These are phyloP conservation scores for Telmatherina bonti DNA, from an alignment of 2,797 vertebrate species.

Conservation along the genomic window DNA sequence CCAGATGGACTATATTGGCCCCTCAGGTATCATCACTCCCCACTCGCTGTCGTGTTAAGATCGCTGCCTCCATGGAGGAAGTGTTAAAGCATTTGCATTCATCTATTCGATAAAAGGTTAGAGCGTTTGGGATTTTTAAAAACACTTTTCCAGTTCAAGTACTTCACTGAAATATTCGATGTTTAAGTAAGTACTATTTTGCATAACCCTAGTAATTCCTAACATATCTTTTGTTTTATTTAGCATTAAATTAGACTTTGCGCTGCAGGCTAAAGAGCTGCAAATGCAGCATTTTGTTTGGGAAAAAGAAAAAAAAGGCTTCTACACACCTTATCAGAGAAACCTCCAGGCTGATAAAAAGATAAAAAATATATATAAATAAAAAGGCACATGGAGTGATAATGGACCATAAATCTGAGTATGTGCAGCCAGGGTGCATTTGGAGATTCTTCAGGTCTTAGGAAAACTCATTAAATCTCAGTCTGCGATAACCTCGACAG, in stretches of 20 bases:
- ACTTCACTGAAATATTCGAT: background rate
- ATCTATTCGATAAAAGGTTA: background rate
- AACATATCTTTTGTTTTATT: background rate
- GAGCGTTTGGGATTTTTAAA: background rate
- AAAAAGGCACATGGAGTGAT: conserved; percentile 31
- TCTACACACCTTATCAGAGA: conserved; percentile 7
- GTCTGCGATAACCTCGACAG: conserved; percentile 69
- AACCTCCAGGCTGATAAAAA: conserved; percentile 14
- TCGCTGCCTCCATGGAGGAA: background rate
- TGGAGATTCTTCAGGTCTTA: conserved; percentile 51
- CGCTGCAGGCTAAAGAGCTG: background rate
- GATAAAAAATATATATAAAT: background rate
- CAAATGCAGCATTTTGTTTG: conserved; percentile 16
- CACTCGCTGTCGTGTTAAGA: background rate
- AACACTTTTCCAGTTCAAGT: background rate
- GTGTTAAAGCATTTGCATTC: background rate
- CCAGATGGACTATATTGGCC: background rate
- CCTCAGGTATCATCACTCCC: background rate
- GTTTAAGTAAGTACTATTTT: background rate
- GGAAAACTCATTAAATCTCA: conserved; percentile 70
- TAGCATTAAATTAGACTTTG: background rate
- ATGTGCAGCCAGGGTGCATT: conserved; percentile 24
- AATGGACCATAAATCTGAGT: conserved; percentile 56
- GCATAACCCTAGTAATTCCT: background rate
- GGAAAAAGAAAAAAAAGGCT: background rate